phyloP scores from a whole-genome alignment of 2,113 vertebrate genomes.

The Silurus glanis region DNA sequence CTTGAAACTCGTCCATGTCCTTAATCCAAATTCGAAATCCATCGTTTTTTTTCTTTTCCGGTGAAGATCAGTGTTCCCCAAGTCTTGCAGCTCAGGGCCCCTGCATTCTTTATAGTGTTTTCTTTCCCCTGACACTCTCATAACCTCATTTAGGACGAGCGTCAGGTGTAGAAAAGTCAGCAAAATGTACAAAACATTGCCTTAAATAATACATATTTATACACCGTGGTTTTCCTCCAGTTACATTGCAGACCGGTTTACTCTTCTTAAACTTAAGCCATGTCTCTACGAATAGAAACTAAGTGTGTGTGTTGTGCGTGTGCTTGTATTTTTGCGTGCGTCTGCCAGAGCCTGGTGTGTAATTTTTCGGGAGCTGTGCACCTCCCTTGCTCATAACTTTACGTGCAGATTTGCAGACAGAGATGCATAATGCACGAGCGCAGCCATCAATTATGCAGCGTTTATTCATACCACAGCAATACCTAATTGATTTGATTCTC shows the following conservation, averaged over 20 bases:
- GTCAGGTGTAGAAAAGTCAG: neutral
- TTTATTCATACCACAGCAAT: conserved; percentile 70
- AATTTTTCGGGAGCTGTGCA: conserved; percentile 47
- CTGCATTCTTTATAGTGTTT: neutral
- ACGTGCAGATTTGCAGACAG: conserved; percentile 59
- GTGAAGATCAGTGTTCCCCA: neutral
- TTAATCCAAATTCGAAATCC: neutral
- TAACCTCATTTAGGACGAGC: neutral
- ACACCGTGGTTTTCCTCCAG: neutral
- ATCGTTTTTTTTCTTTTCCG: neutral
- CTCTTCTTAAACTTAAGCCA: conserved; percentile 14
- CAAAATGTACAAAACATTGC: neutral
- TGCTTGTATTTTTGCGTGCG: neutral
- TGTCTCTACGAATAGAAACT: neutral
- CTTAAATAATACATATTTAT: conserved; percentile 25
- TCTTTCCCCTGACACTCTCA: neutral
- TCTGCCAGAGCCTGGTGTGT: conserved; percentile 13
- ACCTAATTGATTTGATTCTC: conserved; percentile 70
- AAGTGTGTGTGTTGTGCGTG: neutral
- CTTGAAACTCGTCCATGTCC: neutral
- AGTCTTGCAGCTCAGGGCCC: neutral
- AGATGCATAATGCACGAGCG: conserved; percentile 65
- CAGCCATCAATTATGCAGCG: conserved; percentile 68
- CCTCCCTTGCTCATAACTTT: conserved; percentile 53
- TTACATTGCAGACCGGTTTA: neutral